These are phyloP conservation scores for Drosophila bocqueti DNA, from an alignment of 1,140 invertebrate genomes.

Conservation along the genomic window DNA sequence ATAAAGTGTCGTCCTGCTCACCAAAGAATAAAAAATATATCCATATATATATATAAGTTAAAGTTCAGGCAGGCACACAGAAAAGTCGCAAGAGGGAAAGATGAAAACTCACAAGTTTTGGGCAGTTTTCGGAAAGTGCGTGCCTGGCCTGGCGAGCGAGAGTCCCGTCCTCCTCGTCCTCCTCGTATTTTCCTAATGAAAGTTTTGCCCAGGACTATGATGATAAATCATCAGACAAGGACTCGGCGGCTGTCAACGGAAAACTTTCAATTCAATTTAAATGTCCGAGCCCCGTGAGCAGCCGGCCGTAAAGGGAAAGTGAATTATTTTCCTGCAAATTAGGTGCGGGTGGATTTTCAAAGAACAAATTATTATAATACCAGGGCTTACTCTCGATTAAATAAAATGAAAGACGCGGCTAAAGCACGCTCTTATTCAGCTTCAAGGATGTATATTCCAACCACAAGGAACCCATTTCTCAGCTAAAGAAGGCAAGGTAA, in stretches of 20 bases:
- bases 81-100: constrained; percentile 11
- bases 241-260: constrained; percentile 28
- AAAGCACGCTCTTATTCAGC: background rate
- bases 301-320: constrained; percentile 25
- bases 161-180: constrained; percentile 26
- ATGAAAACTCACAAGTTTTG: constrained; percentile 66
- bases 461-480: constrained; percentile 28
- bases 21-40: constrained; percentile 41
- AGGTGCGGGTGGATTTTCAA: constrained; percentile 9
- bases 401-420: background rate
- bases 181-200: constrained; percentile 47
- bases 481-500: constrained; percentile 23
- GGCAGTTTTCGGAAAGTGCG: constrained; percentile 38
- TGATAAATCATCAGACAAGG: constrained; percentile 72
- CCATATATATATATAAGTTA: constrained; percentile 4
- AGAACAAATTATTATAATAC: constrained; percentile 29
- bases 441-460: background rate
- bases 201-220: constrained; percentile 49
- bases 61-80: constrained; percentile 11
- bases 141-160: constrained; percentile 53
- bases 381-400: constrained; percentile 1
- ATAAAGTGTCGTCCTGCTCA: constrained; percentile 69
- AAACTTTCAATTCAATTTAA: constrained; percentile 77
- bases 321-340: constrained; percentile 37
- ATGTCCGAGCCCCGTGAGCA: constrained; percentile 19